Evolutionary conservation across 2,113 vertebrate species (phyloP).

Genomic region (Polypterus senegalus): DNA sequence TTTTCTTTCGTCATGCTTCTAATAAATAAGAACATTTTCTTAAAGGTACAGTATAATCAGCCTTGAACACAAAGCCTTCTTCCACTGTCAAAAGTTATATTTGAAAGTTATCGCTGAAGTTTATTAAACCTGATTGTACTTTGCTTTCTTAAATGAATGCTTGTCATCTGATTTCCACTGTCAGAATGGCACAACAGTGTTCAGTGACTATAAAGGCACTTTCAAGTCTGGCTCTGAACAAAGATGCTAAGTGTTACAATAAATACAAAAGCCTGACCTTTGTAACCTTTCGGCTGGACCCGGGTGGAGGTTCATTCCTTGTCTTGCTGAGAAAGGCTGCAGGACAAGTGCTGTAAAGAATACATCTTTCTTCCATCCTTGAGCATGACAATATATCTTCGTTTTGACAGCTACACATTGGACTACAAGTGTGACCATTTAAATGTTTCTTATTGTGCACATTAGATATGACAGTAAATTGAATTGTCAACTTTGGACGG

Average conservation of each 20-base stretch:
- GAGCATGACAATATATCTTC: constrained; percentile 18
- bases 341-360: constrained; percentile 31
- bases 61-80: too few relatives aligned
- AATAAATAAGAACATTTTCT: too few relatives aligned
- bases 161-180: constrained; percentile 30
- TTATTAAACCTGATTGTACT: constrained; percentile 43
- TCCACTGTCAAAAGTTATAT: too few relatives aligned
- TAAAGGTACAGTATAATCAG: too few relatives aligned
- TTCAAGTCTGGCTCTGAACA: constrained; percentile 70
- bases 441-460: too few relatives aligned
- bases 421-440: too few relatives aligned
- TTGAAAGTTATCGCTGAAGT: too few relatives aligned
- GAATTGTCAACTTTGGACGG: too few relatives aligned
- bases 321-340: constrained; percentile 31
- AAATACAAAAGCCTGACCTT: constrained; percentile 57
- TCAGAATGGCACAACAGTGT: constrained; percentile 43
- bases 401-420: background rate
- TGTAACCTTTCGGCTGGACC: constrained; percentile 43
- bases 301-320: constrained; percentile 24
- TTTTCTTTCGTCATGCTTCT: too few relatives aligned
- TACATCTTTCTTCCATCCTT: constrained; percentile 21
- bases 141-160: constrained; percentile 28
- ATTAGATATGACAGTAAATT: too few relatives aligned
- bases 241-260: constrained; percentile 61
- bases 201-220: constrained; percentile 34